Percentiles rank a stretch among this genome's conserved stretches.
phyloP scores from a whole-genome alignment of 2,113 vertebrate species.

The Xenotilapia flavipinnis region DNA sequence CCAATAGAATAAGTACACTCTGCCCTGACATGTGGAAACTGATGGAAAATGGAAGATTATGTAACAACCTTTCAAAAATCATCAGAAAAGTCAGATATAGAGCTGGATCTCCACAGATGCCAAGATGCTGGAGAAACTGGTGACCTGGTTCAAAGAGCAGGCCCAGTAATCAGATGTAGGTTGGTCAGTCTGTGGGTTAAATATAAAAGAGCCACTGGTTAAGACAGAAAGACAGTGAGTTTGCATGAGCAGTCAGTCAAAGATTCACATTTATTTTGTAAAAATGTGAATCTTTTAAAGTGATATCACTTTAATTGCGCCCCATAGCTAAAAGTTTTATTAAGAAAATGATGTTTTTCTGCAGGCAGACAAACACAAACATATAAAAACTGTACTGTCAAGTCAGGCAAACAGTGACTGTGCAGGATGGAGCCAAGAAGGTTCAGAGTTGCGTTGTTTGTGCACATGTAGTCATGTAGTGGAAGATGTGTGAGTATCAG shows the following conservation, averaged over 20 bases:
- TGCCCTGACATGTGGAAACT: not conserved
- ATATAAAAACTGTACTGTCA: not conserved
- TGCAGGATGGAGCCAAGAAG: not conserved
- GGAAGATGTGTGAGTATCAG: not conserved
- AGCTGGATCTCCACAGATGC: not conserved
- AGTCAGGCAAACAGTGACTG: not conserved
- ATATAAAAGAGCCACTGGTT: not conserved
- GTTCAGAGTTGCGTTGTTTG: not conserved
- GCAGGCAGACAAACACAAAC: not conserved
- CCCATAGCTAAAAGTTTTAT: not conserved
- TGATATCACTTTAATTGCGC: not conserved
- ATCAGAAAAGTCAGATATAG: not conserved
- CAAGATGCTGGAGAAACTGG: not conserved
- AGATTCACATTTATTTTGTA: not conserved
- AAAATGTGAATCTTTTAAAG: fast-evolving
- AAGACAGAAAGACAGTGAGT: not conserved
- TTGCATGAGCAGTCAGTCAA: not conserved
- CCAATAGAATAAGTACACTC: not conserved
- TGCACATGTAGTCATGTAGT: not conserved
- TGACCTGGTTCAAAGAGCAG: not conserved
- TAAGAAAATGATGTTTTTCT: not conserved
- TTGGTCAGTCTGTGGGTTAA: not conserved
- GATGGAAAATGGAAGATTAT: not conserved
- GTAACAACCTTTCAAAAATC: not conserved
- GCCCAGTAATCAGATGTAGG: not conserved